Base-by-base conservation (phyloP, 2,888 invertebrate genomes). In the Laspeyria flexula region DNA sequence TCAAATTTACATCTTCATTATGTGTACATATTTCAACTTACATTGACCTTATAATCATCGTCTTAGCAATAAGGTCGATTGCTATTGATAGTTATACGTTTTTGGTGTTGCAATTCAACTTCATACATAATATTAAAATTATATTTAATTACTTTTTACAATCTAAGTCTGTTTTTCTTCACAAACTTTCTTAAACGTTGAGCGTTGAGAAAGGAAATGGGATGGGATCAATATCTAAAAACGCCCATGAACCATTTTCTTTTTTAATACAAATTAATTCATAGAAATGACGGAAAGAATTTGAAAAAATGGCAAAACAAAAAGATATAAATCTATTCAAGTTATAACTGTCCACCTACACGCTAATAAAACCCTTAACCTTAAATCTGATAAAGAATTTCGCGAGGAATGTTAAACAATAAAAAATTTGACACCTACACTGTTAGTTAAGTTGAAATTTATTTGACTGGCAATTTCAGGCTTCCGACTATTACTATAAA, bases 331-430 rank as follows among this genome's bases (percentile, higher is more conserved):
- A 40, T 46, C 39, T 40, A 25, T 23, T 30, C 15, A 6, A 40
- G 11, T 16, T n/a, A 15, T 43, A 39, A 46, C 18, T 34, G 40
- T 40, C 40, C 40, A 30, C 46, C 46, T 13, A 46, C 46, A 12
- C 10, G 12, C 3, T 11, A 46, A 40, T 40, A 16, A 40, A 27
- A 39, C 39, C 43, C 12, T 40, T 37, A 27, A 4, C 10, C 18
- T 18, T 4, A 16, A 33, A 46, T 46, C 40, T 34, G 39, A 40
- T 40, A 33, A 34, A 45, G 12, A 40, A 25, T 11, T 30, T 44
- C 34, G 33, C 39, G 23, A 39, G 27, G 34, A 34, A 40, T 33
- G 16, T 18, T 12, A 12, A 34, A 40, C 33, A 40, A 40, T 40
- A 34, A 40, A 34, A 40, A 33, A 13, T 11, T 37, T 27, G 1